These are phyloP conservation scores for Harmothoe impar DNA, from an alignment of 2,888 invertebrate species.

Conservation along the genomic window DNA sequence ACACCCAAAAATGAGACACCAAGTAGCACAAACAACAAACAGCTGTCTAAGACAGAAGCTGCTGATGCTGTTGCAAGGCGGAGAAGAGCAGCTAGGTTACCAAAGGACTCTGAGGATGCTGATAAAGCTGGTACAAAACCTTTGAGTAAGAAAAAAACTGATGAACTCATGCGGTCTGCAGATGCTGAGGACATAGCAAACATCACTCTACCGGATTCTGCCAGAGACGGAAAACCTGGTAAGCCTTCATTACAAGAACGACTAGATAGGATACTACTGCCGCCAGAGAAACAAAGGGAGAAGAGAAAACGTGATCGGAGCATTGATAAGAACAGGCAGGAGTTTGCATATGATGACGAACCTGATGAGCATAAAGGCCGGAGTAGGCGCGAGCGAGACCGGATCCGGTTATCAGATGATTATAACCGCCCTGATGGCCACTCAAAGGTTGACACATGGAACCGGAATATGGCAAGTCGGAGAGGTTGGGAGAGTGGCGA, in stretches of 20 bases:
- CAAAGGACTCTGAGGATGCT: constrained; percentile 8
- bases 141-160: background rate
- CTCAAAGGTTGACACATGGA: constrained; percentile 38
- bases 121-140: background rate
- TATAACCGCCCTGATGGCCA: background rate
- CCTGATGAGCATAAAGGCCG: background rate
- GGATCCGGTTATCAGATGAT: background rate
- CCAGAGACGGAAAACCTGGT: constrained; percentile 11
- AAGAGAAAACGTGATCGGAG: background rate
- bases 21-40: background rate
- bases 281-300: background rate
- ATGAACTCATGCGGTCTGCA: background rate
- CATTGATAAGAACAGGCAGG: background rate
- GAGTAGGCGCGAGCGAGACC: background rate
- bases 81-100: background rate
- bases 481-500: constrained; percentile 11
- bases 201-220: background rate
- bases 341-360: constrained; percentile 5
- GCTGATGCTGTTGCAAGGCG: constrained; percentile 3
- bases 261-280: background rate
- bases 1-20: background rate
- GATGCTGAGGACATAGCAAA: constrained; percentile 33
- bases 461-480: background rate
- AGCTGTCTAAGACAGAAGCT: background rate
- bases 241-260: constrained; percentile 34